Base-by-base conservation (phyloP, 2,113 vertebrate species). In the Sialia sialis region DNA sequence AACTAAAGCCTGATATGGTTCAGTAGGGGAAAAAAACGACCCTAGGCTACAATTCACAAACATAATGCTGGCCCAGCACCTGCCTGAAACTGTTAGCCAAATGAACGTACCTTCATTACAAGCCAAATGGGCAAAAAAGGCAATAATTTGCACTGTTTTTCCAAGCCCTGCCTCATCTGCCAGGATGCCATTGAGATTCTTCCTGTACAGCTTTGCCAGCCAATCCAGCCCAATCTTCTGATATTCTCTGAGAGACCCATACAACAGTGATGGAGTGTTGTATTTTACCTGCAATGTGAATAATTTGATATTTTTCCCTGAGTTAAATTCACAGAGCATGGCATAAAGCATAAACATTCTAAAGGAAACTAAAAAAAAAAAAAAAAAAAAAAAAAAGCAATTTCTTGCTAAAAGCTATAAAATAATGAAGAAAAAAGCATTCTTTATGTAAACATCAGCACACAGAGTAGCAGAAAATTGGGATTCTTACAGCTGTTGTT, bases 201-300 rank as follows among this genome's bases (percentile, higher is more conserved):
- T 99, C 93, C 98, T 98, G 95, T 98, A 97, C 23, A 99, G 98
- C 64, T 98, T 99, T 66, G 98, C 98, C 74, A 99, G 90, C 99
- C 99, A 99, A 79, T 99, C 99, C 25, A 99, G 98, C 34, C 98
- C 99, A 51, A 99, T 98, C 93, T 98, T 98, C 86, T 99, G 99
- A 96, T 99, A 99, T 36, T 99, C 98, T 94, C 99, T 98, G 86
- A 99, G 98, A 20, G 97, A 95, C 14, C 99, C 99, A 60, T 98
- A 99, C 23, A 99, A 96, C 7, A 99, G 96, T 1, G 98, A 96
- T 8, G 98, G 98, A 87, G 98, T 96, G 68, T 97, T 94, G 80
- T 96, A 98, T 91, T 98, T 98, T 11, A 96, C 89, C 98, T 99
- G 87, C 13, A 85, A 64, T 3, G 16, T 39, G 32, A 87, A 84